Evolutionary conservation across 2,888 invertebrate genomes (phyloP).

Genomic region (Schizaphis graminum): DNA sequence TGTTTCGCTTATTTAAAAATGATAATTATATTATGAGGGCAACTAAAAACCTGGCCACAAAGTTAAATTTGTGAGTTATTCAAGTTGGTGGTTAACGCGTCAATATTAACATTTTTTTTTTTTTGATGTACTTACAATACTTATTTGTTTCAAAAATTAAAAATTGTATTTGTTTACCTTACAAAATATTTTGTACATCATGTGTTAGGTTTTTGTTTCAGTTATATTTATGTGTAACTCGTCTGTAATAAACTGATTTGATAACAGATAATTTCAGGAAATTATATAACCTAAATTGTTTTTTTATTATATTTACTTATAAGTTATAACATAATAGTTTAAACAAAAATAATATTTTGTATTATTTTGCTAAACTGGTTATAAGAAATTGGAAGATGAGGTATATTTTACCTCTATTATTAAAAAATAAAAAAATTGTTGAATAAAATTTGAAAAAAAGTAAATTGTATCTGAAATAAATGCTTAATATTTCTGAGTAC

Average conservation of each 20-base stretch:
- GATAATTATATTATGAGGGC: conserved; percentile 63
- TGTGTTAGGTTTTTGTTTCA: conserved; percentile 64
- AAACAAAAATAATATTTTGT: conserved; percentile 9
- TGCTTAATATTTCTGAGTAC: background rate
- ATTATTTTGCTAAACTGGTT: background rate
- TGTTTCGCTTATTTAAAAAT: conserved; percentile 64
- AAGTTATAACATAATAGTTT: background rate
- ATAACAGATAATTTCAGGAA: conserved; percentile 58
- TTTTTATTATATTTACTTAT: conserved; percentile 32
- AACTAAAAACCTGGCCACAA: conserved; percentile 64
- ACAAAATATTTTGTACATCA: conserved; percentile 55
- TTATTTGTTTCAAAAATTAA: conserved; percentile 60
- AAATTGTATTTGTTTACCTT: conserved; percentile 57
- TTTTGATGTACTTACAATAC: conserved; percentile 63
- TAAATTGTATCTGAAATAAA: background rate
- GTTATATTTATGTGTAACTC: conserved; percentile 63
- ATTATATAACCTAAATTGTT: conserved; percentile 4
- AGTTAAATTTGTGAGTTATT: conserved; percentile 64
- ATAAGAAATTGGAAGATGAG: background rate
- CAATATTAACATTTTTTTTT: conserved; percentile 63
- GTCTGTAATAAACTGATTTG: conserved; percentile 61
- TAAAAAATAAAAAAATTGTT: conserved; percentile 18
- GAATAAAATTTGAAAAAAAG: background rate
- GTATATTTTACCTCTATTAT: background rate
- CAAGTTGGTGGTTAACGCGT: conserved; percentile 59